These are phyloP conservation scores for Helicolenus hilgendorfi DNA, from an alignment of 2,797 vertebrate species.

Conservation along the genomic window DNA sequence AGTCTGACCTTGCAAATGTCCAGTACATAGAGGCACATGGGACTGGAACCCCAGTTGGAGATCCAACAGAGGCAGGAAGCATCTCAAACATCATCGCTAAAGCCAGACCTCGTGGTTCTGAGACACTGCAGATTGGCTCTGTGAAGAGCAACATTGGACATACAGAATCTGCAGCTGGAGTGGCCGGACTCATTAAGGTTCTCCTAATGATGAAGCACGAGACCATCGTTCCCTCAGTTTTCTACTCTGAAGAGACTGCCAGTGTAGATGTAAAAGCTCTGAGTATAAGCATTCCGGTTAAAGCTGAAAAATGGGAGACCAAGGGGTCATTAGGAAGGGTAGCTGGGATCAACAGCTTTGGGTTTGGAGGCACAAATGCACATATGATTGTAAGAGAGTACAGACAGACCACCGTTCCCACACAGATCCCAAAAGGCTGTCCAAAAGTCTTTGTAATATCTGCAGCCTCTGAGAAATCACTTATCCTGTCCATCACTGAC, in stretches of 20 bases:
- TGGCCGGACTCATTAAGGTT: constrained; percentile 94
- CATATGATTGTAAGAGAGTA: constrained; percentile 91
- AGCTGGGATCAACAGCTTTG: constrained; percentile 94
- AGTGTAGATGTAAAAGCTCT: constrained; percentile 88
- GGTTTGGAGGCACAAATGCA: constrained; percentile 95
- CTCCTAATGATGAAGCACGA: constrained; percentile 94
- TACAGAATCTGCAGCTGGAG: constrained; percentile 94
- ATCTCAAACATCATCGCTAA: constrained; percentile 89
- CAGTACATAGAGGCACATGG: constrained; percentile 95
- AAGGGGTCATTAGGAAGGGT: constrained; percentile 78
- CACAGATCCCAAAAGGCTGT: constrained; percentile 54
- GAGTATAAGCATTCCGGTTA: constrained; percentile 87
- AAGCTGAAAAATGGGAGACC: constrained; percentile 89
- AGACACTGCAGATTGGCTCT: constrained; percentile 89
- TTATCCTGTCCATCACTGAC: constrained; percentile 82
- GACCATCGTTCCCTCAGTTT: constrained; percentile 92
- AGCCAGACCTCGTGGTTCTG: constrained; percentile 75
- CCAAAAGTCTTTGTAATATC: constrained; percentile 89
- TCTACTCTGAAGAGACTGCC: constrained; percentile 88
- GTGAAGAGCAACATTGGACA: constrained; percentile 96
- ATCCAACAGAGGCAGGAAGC: constrained; percentile 90
- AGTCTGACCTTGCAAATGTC: constrained; percentile 83
- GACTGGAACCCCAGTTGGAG: constrained; percentile 93
- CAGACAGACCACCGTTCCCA: constrained; percentile 56
- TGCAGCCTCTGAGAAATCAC: constrained; percentile 89